Conservation (phyloP, 2,797 vertebrate species). For the Galago senegalensis region DNA sequence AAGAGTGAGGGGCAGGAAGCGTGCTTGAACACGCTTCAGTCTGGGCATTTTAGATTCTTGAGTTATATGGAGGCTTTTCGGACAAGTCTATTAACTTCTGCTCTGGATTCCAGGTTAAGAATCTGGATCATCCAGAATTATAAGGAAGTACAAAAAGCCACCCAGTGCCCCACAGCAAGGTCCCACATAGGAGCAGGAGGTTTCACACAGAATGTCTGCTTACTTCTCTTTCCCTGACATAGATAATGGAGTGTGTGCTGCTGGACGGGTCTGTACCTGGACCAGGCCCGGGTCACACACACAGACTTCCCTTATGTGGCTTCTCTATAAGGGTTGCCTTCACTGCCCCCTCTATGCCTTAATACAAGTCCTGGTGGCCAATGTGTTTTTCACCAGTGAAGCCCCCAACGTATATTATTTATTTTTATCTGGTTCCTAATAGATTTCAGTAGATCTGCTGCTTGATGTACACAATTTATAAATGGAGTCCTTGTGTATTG, state of each 20-base stretch:
- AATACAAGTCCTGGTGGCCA: neutral
- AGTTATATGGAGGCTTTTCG: slow-evolving; percentile 28
- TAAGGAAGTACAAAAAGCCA: neutral
- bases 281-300: neutral
- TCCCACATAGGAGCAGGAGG: neutral
- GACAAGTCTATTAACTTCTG: slow-evolving; percentile 38
- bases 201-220: neutral
- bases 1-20: neutral
- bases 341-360: neutral
- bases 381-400: slow-evolving; percentile 8
- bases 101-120: neutral
- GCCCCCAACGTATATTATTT: neutral
- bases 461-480: neutral
- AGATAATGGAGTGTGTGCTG: neutral
- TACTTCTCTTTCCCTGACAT: neutral
- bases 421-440: slow-evolving; percentile 10
- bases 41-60: slow-evolving; percentile 18
- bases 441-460: slow-evolving; percentile 61
- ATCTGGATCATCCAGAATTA: neutral
- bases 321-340: neutral
- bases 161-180: neutral
- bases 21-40: neutral
- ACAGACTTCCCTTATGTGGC: neutral
- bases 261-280: neutral
- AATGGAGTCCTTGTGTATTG: slow-evolving; percentile 13